Evolutionary conservation across 1,140 invertebrate genomes (phyloP), one percentile per base, ranked within the genome.

Genomic region (Calliopsis andreniformis): DNA sequence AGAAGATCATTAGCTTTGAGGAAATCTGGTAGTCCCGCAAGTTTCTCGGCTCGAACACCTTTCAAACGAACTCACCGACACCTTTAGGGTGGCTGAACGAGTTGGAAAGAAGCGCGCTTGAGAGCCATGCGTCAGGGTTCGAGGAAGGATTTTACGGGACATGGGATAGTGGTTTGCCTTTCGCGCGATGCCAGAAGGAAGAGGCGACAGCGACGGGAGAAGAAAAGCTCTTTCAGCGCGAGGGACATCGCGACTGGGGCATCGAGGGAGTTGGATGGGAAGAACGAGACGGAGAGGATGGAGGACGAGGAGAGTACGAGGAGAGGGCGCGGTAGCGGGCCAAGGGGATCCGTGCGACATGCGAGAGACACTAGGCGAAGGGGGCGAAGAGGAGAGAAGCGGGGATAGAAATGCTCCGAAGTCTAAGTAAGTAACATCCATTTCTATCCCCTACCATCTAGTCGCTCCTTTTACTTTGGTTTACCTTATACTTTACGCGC

Each of bases 151-250:
- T 87, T 87, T 86, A 79, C 82, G 77, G 76, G 77, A 69, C 73
- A 20, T 42, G 58, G 55, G 71, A 66, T 66, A 73, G 53, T 47
- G 67, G 71, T 72, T 49, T 47, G 71, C 42, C 64, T 56, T 28
- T 55, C 56, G 73, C 45, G n/a, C 23, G 66, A n/a, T 62, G 64
- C 55, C 47, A 49, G 63, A 39, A 62, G 68, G 71, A 78, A 61
- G 79, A 78, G 42, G 66, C 79, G 79, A 82, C 79, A 69, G 56
- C 62, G 64, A 76, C 59, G 66, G 59, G 79, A 63, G 79, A 82
- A 83, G 79, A 87, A 87, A 88, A 88, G 86, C 86, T 86, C 83
- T 84, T 86, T 83, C 80, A 87, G 71, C 79, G 80, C 76, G 78
- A 86, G 82, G 66, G 43, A 66, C 30, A 55, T 20, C 30, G 32